These are phyloP conservation scores for Sebastes hubbsi DNA, from an alignment of 2,797 vertebrate genomes.

Conservation along the genomic window DNA sequence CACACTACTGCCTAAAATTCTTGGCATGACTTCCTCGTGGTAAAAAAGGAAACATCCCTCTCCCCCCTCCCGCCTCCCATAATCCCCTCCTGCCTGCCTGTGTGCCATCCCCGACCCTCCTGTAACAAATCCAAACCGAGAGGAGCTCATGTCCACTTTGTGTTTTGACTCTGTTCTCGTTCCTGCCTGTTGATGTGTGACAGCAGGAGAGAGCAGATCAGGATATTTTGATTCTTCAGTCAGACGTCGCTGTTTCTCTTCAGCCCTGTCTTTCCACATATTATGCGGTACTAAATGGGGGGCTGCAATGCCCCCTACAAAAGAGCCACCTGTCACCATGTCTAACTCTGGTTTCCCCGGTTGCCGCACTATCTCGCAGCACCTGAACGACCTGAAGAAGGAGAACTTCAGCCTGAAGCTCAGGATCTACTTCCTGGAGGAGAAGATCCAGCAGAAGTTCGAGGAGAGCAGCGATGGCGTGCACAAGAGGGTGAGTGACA, in stretches of 20 bases:
- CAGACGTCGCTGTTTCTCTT: background rate
- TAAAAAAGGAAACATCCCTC: slow-evolving; percentile 69
- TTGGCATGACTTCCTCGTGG: slow-evolving; percentile 81
- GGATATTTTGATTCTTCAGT: background rate
- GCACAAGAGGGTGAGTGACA: slow-evolving; percentile 88
- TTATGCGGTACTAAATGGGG: slow-evolving; percentile 36
- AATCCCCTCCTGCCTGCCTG: slow-evolving; percentile 18
- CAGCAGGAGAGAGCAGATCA: background rate
- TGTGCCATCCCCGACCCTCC: slow-evolving; percentile 36
- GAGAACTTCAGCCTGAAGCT: slow-evolving; percentile 99
- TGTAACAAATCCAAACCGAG: slow-evolving; percentile 4
- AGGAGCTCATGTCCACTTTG: slow-evolving; percentile 11
- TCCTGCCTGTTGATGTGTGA: background rate
- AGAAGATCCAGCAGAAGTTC: slow-evolving; percentile 93
- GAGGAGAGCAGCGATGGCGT: slow-evolving; percentile 89
- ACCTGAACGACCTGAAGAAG: slow-evolving; percentile 98
- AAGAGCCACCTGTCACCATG: slow-evolving; percentile 74
- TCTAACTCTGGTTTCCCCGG: slow-evolving; percentile 88
- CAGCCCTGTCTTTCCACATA: slow-evolving; percentile 6
- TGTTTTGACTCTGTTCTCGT: slow-evolving; percentile 18
- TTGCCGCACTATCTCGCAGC: slow-evolving; percentile 96
- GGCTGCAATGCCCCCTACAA: slow-evolving; percentile 17
- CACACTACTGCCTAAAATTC: slow-evolving; percentile 79
- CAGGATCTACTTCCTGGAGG: slow-evolving; percentile 98
- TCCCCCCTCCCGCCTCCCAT: slow-evolving; percentile 22